Evolutionary conservation across 1,140 invertebrate genomes (phyloP), one percentile per base, ranked within the genome.

Genomic region (Bombyx mandarina): DNA sequence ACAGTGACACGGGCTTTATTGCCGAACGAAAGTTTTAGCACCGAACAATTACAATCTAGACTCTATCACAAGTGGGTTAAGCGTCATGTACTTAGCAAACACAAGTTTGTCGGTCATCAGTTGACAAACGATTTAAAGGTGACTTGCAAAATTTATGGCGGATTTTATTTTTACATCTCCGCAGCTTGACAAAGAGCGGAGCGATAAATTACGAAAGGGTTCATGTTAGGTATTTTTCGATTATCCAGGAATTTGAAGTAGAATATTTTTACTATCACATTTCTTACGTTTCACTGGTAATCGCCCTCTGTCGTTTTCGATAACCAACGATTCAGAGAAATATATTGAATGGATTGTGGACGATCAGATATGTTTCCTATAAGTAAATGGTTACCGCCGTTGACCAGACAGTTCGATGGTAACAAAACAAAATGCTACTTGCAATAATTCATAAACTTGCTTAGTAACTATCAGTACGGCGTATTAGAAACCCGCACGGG

Each of bases 81-180:
- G 53, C 52, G 6, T 53, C 43, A 47, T 54, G 26, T 49, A 22
- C 3, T n/a, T 42, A 0, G 49, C n/a, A 59, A 46, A 54, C 18
- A 43, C 53, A 64, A 65, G 58, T 44, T 59, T 60, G 62, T 52
- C 9, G 43, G 66, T 62, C 61, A 58, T 68, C 67, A 67, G 67
- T 79, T 79, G 74, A 79, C 70, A 79, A 79, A 79, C 69, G 74
- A 79, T 65, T 64, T 65, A 65, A 71, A 69, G 69, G 67, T 77
- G 78, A 81, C 76, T 79, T 60, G 75, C 67, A 71, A 77, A 66
- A 77, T 78, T 76, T 79, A 74, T 70, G 62, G 68, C 62, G 67
- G 65, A 69, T 73, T 79, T 71, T 62, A 62, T 63, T 81, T 82
- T 78, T 78, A 67, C 71, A 78, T 75, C 71, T 71, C 72, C 63